Evolutionary conservation across 2,797 vertebrate genomes (phyloP).

Genomic region (Ctenosaura bakeri): DNA sequence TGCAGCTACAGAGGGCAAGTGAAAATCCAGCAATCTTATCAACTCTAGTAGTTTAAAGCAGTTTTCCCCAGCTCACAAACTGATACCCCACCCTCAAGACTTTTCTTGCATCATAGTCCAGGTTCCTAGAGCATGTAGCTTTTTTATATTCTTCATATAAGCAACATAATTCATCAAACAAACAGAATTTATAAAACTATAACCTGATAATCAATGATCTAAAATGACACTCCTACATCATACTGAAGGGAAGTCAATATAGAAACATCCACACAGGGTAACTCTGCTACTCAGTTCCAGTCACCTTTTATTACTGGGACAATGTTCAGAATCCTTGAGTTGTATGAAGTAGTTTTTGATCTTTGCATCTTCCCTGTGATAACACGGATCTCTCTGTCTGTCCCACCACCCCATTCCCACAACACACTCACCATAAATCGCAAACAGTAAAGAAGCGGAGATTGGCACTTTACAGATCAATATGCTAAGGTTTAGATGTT

Average conservation of each 20-base stretch:
- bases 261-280: slow-evolving; percentile 28
- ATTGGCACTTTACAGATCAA: slow-evolving; percentile 30
- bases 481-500: slow-evolving; percentile 39
- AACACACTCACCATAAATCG: slow-evolving; percentile 17
- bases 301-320: slow-evolving; percentile 48
- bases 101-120: slow-evolving; percentile 2
- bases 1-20: not conserved
- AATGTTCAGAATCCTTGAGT: slow-evolving; percentile 14
- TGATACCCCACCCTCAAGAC: not conserved
- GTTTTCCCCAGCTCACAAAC: not conserved
- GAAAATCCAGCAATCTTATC: not conserved
- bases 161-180: slow-evolving; percentile 21
- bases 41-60: not conserved
- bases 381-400: slow-evolving; percentile 19
- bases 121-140: not conserved
- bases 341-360: slow-evolving; percentile 32
- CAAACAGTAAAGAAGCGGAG: not conserved
- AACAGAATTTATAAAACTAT: slow-evolving; percentile 49
- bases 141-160: slow-evolving; percentile 11
- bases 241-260: slow-evolving; percentile 53
- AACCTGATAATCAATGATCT: slow-evolving; percentile 51
- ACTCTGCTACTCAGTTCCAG: slow-evolving; percentile 21
- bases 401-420: too few species aligned
- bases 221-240: slow-evolving; percentile 57
- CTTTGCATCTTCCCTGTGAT: slow-evolving; percentile 28